Base-by-base conservation (phyloP, 2,113 vertebrate genomes). In the Montifringilla adamsi region DNA sequence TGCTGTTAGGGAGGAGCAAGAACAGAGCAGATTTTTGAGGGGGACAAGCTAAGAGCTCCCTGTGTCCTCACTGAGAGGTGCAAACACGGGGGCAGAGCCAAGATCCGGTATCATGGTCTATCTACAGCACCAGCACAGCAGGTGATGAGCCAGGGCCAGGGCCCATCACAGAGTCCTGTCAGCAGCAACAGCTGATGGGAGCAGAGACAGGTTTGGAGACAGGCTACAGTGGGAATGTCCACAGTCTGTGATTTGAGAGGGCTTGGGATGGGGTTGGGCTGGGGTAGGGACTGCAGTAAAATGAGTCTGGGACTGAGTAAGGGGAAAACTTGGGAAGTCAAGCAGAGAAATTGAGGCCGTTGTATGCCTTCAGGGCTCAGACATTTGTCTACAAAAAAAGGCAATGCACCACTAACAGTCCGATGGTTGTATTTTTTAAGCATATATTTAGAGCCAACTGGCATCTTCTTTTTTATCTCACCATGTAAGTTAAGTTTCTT, bases 71-170 rank as follows among this genome's bases (percentile, higher is more conserved):
- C 1, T 0, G 1, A 23, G 52, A 39, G 15, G 4, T 3, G 5
- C 20, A 67, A 49, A 47, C 11, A 1, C 9, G 24, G 9, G 11
- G 68, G 15, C 28, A 84, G 60, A 87, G n/a, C 28, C 27, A 23
- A 35, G 18, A 35, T 37, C 3, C 30, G 47, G 21, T 59, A 1
- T 31, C 0, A 0, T 4, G 16, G 15, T 79, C 79, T 15, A 0
- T 19, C 0, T 0, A n/a, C 41, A 66, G 63, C 50, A 5, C 7
- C 17, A 11, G 3, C 4, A 3, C 9, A 26, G 21, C 31, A 53
- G 49, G 26, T 4, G 44, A 31, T 59, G 44, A 83, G 13, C 39
- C 31, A 53, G 37, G 13, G 30, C 64, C 44, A 27, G 30, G 27
- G 24, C 11, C 84, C 87, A 5, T 59, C 49, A 15, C 10, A 13